Evolutionary conservation across 2,113 vertebrate species (phyloP).

Genomic region (Gracilinanus agilis): DNA sequence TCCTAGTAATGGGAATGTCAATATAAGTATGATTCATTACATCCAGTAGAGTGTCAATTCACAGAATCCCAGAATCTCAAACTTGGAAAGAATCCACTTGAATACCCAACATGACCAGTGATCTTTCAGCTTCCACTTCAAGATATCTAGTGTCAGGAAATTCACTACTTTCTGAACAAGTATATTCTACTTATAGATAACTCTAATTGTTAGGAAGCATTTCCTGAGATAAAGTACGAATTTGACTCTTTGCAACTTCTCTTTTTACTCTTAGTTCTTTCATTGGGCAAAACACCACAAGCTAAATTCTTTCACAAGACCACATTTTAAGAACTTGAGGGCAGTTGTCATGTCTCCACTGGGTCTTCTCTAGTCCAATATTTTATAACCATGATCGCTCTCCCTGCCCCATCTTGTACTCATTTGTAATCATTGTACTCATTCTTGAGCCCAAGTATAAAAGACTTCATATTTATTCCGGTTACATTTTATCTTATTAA

Average conservation of each 20-base stretch:
- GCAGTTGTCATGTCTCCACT: not conserved
- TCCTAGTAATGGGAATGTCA: not conserved
- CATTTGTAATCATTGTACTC: too few relatives aligned
- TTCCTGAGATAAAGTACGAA: not conserved
- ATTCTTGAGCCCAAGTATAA: not conserved
- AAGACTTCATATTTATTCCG: not conserved
- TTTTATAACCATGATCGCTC: not conserved
- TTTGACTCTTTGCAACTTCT: not conserved
- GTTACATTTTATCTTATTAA: not conserved
- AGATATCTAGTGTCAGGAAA: not conserved
- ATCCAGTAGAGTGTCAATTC: not conserved
- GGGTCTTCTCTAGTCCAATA: not conserved
- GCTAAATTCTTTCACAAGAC: not conserved
- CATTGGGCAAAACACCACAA: not conserved
- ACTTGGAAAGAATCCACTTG: not conserved
- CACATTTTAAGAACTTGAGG: not conserved
- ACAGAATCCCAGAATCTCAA: not conserved
- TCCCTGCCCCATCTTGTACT: not conserved
- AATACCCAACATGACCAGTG: not conserved
- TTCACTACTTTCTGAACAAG: not conserved
- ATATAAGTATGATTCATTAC: not conserved
- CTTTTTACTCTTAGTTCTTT: not conserved
- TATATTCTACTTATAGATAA: too few relatives aligned
- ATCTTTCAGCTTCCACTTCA: not conserved
- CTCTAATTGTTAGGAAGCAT: not conserved